These are phyloP conservation scores for Pavo muticus DNA, from an alignment of 2,113 vertebrate genomes.

Conservation along the genomic window DNA sequence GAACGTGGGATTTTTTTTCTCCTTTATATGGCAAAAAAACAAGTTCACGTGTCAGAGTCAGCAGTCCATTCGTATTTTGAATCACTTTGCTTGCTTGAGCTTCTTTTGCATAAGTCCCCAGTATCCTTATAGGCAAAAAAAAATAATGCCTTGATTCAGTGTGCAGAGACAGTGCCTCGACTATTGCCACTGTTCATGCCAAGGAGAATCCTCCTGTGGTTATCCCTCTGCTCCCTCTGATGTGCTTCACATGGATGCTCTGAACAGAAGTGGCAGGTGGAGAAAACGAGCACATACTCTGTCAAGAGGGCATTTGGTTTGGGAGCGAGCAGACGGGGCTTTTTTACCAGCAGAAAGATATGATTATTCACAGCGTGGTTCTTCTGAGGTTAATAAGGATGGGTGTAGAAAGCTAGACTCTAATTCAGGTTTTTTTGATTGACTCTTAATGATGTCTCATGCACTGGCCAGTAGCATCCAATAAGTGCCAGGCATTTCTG, in stretches of 20 bases:
- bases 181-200: not conserved
- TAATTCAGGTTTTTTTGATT: slow-evolving; percentile 36
- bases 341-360: slow-evolving; percentile 36
- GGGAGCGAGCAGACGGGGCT: not conserved
- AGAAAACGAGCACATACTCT: slow-evolving; percentile 16
- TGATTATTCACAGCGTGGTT: slow-evolving; percentile 37
- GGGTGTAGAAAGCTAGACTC: not conserved
- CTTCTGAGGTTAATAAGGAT: slow-evolving; percentile 49
- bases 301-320: slow-evolving; percentile 36
- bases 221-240: not conserved
- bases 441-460: slow-evolving; percentile 35
- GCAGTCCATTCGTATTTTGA: not conserved
- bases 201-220: not conserved
- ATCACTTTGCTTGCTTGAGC: not conserved
- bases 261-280: slow-evolving; percentile 52
- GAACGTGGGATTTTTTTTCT: not conserved
- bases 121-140: not conserved
- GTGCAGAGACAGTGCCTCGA: not conserved
- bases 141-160: not conserved
- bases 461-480: slow-evolving; percentile 15
- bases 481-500: slow-evolving; percentile 11
- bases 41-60: not conserved
- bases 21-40: not conserved
- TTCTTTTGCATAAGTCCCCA: not conserved
- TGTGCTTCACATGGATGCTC: not conserved